Percentiles rank a stretch among this genome's conserved stretches.
Evolutionary conservation across 2,113 vertebrate species (phyloP).

Genomic region (Sinocyclocheilus anshuiensis): DNA sequence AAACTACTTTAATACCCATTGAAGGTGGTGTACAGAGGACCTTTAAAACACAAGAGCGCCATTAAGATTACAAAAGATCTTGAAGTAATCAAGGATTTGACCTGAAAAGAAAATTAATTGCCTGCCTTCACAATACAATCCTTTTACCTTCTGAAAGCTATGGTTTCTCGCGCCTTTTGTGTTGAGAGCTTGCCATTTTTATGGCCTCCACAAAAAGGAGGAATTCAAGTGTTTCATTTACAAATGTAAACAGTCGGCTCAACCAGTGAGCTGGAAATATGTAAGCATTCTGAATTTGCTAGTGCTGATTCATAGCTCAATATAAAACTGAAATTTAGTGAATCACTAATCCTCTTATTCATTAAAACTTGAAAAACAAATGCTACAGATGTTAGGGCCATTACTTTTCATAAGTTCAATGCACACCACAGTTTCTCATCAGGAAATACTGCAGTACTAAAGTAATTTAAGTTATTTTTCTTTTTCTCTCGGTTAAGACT

Average conservation of each 20-base stretch:
- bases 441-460: not conserved
- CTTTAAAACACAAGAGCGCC: conserved; percentile 4
- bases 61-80: conserved; percentile 34
- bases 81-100: conserved; percentile 34
- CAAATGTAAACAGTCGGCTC: not conserved
- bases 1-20: conserved; percentile 1
- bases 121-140: not conserved
- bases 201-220: not conserved
- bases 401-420: not conserved
- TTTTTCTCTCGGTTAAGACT: not conserved
- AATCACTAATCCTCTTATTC: not conserved
- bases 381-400: not conserved
- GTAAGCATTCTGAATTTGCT: not conserved
- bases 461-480: not conserved
- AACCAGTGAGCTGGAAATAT: conserved; percentile 13
- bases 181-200: not conserved
- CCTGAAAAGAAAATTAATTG: conserved; percentile 32
- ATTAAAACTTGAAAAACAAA: not conserved
- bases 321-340: not conserved
- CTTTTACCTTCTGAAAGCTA: not conserved
- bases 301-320: not conserved
- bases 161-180: not conserved
- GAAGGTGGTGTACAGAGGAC: not conserved
- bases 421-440: not conserved
- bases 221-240: not conserved